Percentiles rank a stretch among this genome's conserved stretches.
These are phyloP conservation scores for Brenthis hecate DNA, from an alignment of 2,888 invertebrate species.

Conservation along the genomic window DNA sequence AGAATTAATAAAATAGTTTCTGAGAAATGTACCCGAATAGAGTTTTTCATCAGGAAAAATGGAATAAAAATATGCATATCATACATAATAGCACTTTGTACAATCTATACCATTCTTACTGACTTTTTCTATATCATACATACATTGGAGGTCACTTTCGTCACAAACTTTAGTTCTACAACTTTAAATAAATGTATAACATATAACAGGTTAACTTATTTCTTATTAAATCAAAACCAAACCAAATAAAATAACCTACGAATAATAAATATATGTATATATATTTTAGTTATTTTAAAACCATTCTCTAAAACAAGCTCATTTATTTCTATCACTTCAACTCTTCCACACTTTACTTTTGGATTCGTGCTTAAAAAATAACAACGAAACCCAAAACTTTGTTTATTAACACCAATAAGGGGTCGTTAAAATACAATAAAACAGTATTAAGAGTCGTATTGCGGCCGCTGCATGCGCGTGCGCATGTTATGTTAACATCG, in stretches of 20 bases:
- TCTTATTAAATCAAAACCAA: no score
- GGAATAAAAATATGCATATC: neutral
- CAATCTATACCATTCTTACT: no score
- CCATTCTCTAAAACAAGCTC: no score
- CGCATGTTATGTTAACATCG: conserved; percentile 49
- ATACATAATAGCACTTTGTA: no score
- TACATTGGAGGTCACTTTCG: no score
- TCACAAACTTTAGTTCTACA: no score
- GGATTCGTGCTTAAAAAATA: conserved; percentile 12
- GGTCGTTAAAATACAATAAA: conserved; percentile 39
- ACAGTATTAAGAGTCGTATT: conserved; percentile 24
- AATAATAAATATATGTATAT: no score
- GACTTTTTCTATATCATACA: no score
- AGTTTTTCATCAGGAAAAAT: neutral
- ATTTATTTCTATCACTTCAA: neutral
- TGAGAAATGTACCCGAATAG: conserved; percentile 8
- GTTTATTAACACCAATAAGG: conserved; percentile 35
- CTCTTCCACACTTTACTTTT: neutral
- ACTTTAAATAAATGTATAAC: no score
- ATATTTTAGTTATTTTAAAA: no score
- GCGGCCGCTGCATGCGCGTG: conserved; percentile 22
- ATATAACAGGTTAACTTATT: no score
- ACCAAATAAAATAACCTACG: no score
- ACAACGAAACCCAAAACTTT: conserved; percentile 28
- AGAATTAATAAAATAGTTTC: conserved; percentile 24